Base-by-base conservation (phyloP, 2,888 invertebrate genomes). In the Chesias legatella region DNA sequence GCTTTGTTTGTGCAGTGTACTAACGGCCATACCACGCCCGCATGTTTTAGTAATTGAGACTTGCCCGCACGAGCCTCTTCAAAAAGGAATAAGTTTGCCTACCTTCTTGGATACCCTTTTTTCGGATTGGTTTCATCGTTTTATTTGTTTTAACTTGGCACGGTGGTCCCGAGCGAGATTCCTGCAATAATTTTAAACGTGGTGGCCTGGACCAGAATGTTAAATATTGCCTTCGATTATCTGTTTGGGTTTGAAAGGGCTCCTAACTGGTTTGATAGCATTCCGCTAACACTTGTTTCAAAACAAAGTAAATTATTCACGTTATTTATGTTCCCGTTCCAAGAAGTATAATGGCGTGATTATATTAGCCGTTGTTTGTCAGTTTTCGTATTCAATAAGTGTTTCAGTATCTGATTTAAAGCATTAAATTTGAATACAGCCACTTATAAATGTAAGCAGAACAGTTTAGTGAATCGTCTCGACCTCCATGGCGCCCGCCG, bases 401-500 rank as follows among this genome's bases (percentile, higher is more conserved):
- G 13, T 24, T 22, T 23, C 37, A 34, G 34, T 26, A 21, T 26
- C 3, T 38, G 13, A 44, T 46, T 43, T 33, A 23, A 41, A 44
- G 34, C 32, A 34, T 26, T 17, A 47, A 49, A 47, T 37, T 40
- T 9, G 29, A 40, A 43, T 44, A 35, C 13, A 48, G 48, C 41
- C 49, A 47, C 41, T 54, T 47, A 41, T 44, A 44, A 56, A 52
- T 58, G 50, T 56, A 56, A 56, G 56, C 42, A 51, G 52, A 53
- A 46, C 48, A 54, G 45, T 45, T 55, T 51, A 58, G 49, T 56
- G 55, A 53, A 43, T 61, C 59, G 60, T 60, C 60, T 63, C 67
- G 71, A 64, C 65, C 71, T 72, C 69, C 56, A 59, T 58, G 69
- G 63, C 64, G 63, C 60, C 65, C 64, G 58, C 61, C 60, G 61